Percentiles rank a stretch among this genome's conserved stretches.
Evolutionary conservation across 2,888 invertebrate genomes (phyloP).

Genomic region (Aleiodes leptofemur): DNA sequence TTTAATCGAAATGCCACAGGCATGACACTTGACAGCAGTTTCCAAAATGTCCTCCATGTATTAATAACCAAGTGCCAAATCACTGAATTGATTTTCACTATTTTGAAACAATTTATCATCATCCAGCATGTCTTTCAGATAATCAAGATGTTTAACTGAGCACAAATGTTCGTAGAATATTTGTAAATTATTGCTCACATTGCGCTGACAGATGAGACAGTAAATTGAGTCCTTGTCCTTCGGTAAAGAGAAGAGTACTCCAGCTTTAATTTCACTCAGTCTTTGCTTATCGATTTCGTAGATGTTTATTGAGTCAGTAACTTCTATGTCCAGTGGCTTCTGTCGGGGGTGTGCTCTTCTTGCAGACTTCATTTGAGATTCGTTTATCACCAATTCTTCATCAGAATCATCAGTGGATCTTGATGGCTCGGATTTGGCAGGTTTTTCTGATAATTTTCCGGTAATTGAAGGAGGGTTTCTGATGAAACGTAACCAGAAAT

Average conservation of each 20-base stretch:
- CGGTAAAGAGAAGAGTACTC: conserved; percentile 29
- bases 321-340: background rate
- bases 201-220: conserved; percentile 62
- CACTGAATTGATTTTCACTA: conserved; percentile 59
- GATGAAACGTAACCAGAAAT: conserved; percentile 37
- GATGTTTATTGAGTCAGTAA: conserved; percentile 28
- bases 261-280: conserved; percentile 9
- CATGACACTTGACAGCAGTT: conserved; percentile 54
- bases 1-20: conserved; percentile 51
- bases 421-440: background rate
- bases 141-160: too few relatives aligned
- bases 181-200: too few relatives aligned
- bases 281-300: conserved; percentile 46
- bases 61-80: conserved; percentile 57
- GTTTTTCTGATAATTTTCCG: background rate
- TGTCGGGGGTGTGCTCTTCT: background rate
- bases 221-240: conserved; percentile 41
- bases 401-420: background rate
- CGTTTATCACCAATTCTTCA: background rate
- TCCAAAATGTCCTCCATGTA: conserved; percentile 57
- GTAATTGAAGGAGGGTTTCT: background rate
- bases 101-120: too few relatives aligned
- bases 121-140: too few relatives aligned
- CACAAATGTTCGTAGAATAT: too few relatives aligned
- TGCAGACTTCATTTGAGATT: background rate